These are phyloP conservation scores for Selene dorsalis DNA, from an alignment of 2,797 vertebrate species.

Conservation along the genomic window DNA sequence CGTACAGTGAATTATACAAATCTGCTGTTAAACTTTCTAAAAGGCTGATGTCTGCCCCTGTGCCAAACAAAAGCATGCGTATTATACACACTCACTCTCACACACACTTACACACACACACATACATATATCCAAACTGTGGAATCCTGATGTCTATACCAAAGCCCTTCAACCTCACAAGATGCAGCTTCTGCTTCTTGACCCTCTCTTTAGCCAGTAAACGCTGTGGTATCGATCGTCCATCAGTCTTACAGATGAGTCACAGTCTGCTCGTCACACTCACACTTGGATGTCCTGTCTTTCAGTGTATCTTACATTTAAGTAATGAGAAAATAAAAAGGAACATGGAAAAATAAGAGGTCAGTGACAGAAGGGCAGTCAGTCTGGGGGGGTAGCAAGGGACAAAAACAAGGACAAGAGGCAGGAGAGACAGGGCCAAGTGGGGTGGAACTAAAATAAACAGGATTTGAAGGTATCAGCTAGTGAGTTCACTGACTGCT, in stretches of 20 bases:
- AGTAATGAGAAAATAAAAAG: conserved; percentile 75
- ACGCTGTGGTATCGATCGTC: conserved; percentile 26
- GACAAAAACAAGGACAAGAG: conserved; percentile 72
- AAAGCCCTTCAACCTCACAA: conserved; percentile 52
- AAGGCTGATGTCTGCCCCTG: conserved; percentile 85
- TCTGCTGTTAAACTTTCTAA: conserved; percentile 87
- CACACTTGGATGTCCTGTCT: conserved; percentile 72
- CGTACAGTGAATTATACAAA: conserved; percentile 87
- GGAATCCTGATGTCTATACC: conserved; percentile 55
- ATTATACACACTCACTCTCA: conserved; percentile 7
- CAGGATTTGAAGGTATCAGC: conserved; percentile 77
- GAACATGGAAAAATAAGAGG: conserved; percentile 63
- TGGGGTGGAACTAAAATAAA: conserved; percentile 44
- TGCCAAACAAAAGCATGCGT: conserved; percentile 82
- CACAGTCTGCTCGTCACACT: conserved; percentile 83
- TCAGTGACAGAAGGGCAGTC: conserved; percentile 60
- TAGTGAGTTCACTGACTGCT: conserved; percentile 88
- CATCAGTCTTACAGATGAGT: conserved; percentile 80
- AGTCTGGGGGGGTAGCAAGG: conserved; percentile 72
- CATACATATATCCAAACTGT: conserved; percentile 78
- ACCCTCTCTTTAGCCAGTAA: conserved; percentile 35
- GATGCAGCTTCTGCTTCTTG: conserved; percentile 35
- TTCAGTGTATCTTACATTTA: conserved; percentile 87
- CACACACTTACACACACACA: background rate
- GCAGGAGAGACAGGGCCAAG: conserved; percentile 16